These are phyloP conservation scores for Neosilurus mollespiculum DNA, from an alignment of 2,797 vertebrate species.

Conservation along the genomic window DNA sequence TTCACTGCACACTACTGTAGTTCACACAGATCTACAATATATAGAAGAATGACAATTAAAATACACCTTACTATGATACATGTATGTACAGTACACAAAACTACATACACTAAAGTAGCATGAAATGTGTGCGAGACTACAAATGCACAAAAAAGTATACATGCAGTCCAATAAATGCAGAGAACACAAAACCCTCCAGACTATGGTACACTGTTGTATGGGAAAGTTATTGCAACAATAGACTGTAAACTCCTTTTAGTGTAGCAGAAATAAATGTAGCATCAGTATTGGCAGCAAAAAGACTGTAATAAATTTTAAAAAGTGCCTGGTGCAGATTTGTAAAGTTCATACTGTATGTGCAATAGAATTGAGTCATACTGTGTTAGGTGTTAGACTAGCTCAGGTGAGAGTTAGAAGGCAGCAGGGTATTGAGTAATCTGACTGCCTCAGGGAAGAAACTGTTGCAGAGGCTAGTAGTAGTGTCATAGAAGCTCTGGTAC, in stretches of 20 bases:
- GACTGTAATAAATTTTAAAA: neutral
- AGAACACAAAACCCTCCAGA: neutral
- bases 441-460: conserved; percentile 5
- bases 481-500: too few relatives aligned
- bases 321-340: neutral
- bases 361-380: neutral
- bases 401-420: neutral
- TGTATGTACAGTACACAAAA: neutral
- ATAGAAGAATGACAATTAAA: neutral
- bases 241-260: neutral
- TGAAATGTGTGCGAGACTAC: neutral
- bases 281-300: neutral
- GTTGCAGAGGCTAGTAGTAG: neutral
- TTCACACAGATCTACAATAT: neutral
- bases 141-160: neutral
- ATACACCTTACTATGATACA: neutral
- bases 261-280: neutral
- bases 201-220: neutral
- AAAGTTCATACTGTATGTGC: neutral
- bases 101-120: neutral
- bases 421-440: neutral
- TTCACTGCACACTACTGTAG: neutral
- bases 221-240: neutral
- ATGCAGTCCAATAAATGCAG: too few relatives aligned
- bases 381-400: neutral